phyloP scores from a whole-genome alignment of 2,113 vertebrate genomes.

The Stegastes partitus region DNA sequence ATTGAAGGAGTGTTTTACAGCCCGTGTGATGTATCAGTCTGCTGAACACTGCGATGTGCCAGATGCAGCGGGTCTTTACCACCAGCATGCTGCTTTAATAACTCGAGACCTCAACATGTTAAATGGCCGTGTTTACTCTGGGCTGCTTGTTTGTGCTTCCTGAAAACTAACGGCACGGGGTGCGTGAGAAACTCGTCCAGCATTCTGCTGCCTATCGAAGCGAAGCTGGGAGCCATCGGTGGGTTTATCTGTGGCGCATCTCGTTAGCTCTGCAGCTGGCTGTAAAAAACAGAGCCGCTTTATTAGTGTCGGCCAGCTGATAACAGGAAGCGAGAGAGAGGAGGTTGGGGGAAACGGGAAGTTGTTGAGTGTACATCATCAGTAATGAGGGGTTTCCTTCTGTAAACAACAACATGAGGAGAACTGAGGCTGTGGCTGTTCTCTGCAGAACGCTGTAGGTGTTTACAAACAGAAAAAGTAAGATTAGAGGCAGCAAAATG shows the following conservation, averaged over 20 bases:
- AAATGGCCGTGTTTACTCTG: constrained; percentile 50
- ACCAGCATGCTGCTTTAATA: constrained; percentile 66
- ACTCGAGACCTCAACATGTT: constrained; percentile 44
- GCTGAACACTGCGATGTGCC: constrained; percentile 26
- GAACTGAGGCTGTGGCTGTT: constrained; percentile 26
- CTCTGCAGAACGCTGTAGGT: not conserved
- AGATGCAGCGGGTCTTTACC: constrained; percentile 49
- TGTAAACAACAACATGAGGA: constrained; percentile 74
- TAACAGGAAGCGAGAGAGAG: constrained; percentile 72
- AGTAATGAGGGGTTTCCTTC: constrained; percentile 76
- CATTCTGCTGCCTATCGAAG: not conserved
- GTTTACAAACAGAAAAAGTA: constrained; percentile 26
- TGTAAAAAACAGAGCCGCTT: constrained; percentile 25
- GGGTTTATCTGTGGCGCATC: constrained; percentile 19
- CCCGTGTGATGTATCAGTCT: constrained; percentile 29
- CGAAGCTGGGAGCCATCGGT: constrained; percentile 12
- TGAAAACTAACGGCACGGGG: constrained; percentile 31
- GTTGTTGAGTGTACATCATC: constrained; percentile 70
- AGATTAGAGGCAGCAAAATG: not conserved
- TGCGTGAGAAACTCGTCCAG: constrained; percentile 48
- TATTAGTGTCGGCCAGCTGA: constrained; percentile 53
- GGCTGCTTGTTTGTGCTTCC: constrained; percentile 61
- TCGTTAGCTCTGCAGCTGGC: constrained; percentile 44
- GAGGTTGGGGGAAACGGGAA: constrained; percentile 81
- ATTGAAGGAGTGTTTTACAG: constrained; percentile 56